phyloP scores from a whole-genome alignment of 2,113 vertebrate genomes.

The Atlantisia rogersi region DNA sequence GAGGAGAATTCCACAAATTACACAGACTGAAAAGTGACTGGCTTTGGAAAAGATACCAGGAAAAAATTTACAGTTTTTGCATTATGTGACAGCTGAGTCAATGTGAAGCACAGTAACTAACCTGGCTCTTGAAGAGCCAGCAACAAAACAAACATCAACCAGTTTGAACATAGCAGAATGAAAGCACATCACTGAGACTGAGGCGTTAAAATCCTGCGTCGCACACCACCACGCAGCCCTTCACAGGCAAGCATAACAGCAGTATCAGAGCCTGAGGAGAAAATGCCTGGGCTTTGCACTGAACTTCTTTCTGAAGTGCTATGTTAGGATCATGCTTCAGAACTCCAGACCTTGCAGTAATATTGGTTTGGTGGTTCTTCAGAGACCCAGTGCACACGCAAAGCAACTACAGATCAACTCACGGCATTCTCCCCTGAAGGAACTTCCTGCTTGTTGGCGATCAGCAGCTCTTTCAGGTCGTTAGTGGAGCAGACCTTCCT shows the following conservation, averaged over 20 bases:
- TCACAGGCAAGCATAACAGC: not conserved
- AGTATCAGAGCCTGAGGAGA: not conserved
- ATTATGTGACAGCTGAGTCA: not conserved
- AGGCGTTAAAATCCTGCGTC: not conserved
- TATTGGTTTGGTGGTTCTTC: not conserved
- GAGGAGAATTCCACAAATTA: not conserved
- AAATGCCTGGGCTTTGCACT: not conserved
- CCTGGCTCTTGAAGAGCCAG: not conserved
- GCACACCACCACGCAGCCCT: not conserved
- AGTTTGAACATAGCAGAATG: not conserved
- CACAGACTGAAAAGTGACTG: not conserved
- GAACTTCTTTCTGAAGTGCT: not conserved
- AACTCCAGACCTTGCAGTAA: not conserved
- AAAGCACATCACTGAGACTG: not conserved
- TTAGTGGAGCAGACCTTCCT: slow-evolving; percentile 89
- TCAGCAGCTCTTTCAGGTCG: slow-evolving; percentile 95
- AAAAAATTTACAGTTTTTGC: not conserved
- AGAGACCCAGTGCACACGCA: not conserved
- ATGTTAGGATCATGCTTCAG: not conserved
- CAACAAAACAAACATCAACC: fast-evolving
- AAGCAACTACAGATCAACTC: slow-evolving; percentile 56
- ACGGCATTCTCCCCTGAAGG: slow-evolving; percentile 95
- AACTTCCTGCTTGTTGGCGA: slow-evolving; percentile 92
- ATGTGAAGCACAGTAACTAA: not conserved
- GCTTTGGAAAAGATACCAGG: not conserved